Evolutionary conservation across 2,797 vertebrate genomes (phyloP).

Genomic region (Acrossocheilus wenchowensis): DNA sequence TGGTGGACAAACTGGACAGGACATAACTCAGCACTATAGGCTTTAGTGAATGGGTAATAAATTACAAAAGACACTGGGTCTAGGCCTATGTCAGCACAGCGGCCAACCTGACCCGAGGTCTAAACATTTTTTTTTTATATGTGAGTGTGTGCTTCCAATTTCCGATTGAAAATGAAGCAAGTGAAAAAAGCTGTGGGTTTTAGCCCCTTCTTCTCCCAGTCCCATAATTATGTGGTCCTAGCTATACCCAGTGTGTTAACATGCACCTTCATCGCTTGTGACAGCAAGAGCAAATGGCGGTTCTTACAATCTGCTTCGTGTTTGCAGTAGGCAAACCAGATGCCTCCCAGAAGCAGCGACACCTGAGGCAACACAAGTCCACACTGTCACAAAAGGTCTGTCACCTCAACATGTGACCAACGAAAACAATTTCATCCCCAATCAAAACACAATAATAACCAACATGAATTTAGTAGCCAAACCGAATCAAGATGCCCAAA

Average conservation of each 20-base stretch:
- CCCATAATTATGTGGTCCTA: slow-evolving; percentile 66
- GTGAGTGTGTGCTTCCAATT: slow-evolving; percentile 31
- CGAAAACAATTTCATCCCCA: slow-evolving; percentile 38
- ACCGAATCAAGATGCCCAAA: neutral
- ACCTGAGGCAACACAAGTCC: slow-evolving; percentile 44
- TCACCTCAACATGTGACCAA: slow-evolving; percentile 58
- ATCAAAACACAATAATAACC: slow-evolving; percentile 5
- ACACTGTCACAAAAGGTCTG: slow-evolving; percentile 47
- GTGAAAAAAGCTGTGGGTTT: slow-evolving; percentile 11
- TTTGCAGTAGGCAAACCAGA: slow-evolving; percentile 49
- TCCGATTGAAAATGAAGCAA: neutral
- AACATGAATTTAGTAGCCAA: neutral
- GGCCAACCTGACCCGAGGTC: slow-evolving; percentile 62
- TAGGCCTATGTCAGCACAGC: slow-evolving; percentile 51
- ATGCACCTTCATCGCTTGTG: slow-evolving; percentile 50
- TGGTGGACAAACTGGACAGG: slow-evolving; percentile 27
- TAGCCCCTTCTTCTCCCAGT: slow-evolving; percentile 59
- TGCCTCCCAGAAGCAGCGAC: slow-evolving; percentile 18
- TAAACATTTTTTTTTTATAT: slow-evolving; percentile 51
- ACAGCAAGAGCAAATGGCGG: slow-evolving; percentile 60
- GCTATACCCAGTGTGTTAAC: slow-evolving; percentile 46
- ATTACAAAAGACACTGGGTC: slow-evolving; percentile 31
- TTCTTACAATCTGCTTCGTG: slow-evolving; percentile 45
- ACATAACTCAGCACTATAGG: slow-evolving; percentile 29
- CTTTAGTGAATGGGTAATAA: slow-evolving; percentile 49